These are phyloP conservation scores for Chascanopsetta lugubris DNA, from an alignment of 2,113 vertebrate genomes.

Conservation along the genomic window DNA sequence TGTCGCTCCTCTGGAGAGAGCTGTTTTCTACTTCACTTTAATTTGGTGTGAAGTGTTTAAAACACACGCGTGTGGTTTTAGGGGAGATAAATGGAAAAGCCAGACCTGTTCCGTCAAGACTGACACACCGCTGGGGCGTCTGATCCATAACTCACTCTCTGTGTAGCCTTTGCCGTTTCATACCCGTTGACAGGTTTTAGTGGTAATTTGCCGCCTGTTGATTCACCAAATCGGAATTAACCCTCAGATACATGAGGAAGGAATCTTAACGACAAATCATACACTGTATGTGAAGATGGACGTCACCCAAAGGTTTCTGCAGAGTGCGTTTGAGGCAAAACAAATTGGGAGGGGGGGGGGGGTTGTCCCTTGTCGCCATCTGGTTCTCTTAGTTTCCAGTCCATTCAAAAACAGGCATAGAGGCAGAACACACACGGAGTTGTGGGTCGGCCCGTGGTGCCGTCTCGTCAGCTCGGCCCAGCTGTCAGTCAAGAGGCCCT, in stretches of 20 bases:
- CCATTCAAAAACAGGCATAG: no score
- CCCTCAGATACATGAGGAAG: conserved; percentile 4
- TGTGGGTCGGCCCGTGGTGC: no score
- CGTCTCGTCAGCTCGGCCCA: no score
- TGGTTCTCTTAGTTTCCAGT: no score
- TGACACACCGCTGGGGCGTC: conserved; percentile 46
- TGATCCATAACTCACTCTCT: conserved; percentile 22
- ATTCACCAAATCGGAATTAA: neutral
- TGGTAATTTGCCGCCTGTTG: conserved; percentile 14
- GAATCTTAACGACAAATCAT: conserved; percentile 33
- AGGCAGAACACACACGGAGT: no score
- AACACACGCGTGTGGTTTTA: conserved; percentile 42
- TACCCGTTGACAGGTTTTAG: conserved; percentile 8
- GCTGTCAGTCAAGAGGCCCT: no score
- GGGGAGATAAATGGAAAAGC: conserved; percentile 55
- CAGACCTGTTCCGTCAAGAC: conserved; percentile 42
- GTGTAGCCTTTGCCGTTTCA: conserved; percentile 5
- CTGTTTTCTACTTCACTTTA: conserved; percentile 63
- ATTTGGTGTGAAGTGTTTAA: conserved; percentile 70
- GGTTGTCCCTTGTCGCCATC: no score
- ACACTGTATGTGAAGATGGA: no score
- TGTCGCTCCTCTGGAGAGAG: conserved; percentile 50
- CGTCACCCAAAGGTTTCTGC: no score
- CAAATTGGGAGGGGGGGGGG: no score
- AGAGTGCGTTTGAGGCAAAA: no score